Evolutionary conservation across 2,797 vertebrate species (phyloP).

Genomic region (Scolopax rusticola): DNA sequence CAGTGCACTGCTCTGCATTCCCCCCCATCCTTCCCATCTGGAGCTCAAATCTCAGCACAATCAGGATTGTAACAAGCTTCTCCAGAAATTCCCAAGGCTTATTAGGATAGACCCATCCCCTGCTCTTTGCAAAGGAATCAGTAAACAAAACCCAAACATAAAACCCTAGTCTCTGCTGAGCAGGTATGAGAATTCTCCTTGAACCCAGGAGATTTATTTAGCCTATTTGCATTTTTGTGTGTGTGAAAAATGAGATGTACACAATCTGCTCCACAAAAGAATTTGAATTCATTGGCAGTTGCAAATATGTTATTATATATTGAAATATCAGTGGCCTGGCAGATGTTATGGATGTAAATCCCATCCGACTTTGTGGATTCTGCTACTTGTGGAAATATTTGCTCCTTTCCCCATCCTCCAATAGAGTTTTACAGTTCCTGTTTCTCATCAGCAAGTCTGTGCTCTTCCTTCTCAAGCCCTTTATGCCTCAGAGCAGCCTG

Average conservation of each 20-base stretch:
- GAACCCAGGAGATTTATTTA: background rate
- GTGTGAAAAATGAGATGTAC: background rate
- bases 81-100: background rate
- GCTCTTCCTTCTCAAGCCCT: background rate
- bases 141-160: background rate
- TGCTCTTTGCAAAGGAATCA: background rate
- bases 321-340: constrained; percentile 18
- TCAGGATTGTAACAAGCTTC: background rate
- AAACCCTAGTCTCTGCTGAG: background rate
- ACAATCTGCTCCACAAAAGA: background rate
- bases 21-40: background rate
- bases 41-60: background rate
- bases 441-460: background rate
- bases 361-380: constrained; percentile 25
- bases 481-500: constrained; percentile 10
- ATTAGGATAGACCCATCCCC: background rate
- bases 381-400: constrained; percentile 11
- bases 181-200: background rate
- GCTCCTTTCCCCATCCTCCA: background rate
- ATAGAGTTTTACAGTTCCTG: background rate
- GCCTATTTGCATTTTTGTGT: background rate
- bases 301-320: background rate
- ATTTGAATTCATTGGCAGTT: background rate
- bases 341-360: constrained; percentile 37
- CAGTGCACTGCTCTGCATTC: background rate